Evolutionary conservation across 2,888 invertebrate species (phyloP), one percentile per base, ranked within the genome.

Genomic region (Dryobota labecula): DNA sequence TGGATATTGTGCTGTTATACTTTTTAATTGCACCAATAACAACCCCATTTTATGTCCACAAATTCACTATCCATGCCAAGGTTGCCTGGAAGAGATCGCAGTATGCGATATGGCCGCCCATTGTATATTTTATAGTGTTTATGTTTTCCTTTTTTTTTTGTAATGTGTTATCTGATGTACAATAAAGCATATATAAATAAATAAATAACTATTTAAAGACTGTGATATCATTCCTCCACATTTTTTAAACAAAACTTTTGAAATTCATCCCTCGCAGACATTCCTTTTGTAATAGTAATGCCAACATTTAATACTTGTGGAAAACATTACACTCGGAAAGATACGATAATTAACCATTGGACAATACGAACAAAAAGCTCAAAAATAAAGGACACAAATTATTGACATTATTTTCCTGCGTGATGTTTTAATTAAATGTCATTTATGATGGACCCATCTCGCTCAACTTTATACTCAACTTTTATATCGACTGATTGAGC

Each of bases 391-490:
- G 15, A 20, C 33, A 33, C 15, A 51, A 61, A 53, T 61, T 45
- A 51, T 38, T 38, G 18, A 2, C 20, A 53, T 57, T 24, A 58
- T 41, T 63, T 53, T 47, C 9, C n/a, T 36, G 13, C 7, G n/a
- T 63, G 30, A 72, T 49, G 24, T 78, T 73, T 73, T 45, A 75
- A 75, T 75, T 72, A 63, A 51, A 47, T 57, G 24, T 36, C 51
- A 78, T 41, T 72, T 73, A 61, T 78, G 27, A 78, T 43, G 45
- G 9, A 57, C 49, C 11, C 8, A 8, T 9, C 8, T 41, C 51
- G 38, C 57, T 73, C 63, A 62, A 75, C 47, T 41, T 57, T 75
- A 38, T 38, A 57, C 73, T 71, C 56, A 73, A 75, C 78, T 58
- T 41, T 56, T 63, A n/a, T 41, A 36, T 47, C 27, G 41, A 75